Percentiles rank a stretch among this genome's conserved stretches.
Conservation (phyloP, 2,797 vertebrate species). For the Melanogrammus aeglefinus region DNA sequence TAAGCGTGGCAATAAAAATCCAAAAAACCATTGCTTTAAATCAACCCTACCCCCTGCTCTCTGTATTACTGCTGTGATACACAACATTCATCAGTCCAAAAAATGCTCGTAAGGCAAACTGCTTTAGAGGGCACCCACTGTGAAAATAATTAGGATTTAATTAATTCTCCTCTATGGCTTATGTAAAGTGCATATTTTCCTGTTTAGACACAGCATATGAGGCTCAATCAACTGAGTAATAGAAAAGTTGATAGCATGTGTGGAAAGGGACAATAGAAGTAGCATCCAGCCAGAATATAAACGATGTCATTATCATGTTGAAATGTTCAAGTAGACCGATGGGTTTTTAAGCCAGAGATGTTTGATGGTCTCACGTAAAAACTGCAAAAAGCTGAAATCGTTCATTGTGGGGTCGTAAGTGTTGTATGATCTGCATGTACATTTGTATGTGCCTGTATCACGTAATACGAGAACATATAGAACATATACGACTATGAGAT, state of each 20-base stretch:
- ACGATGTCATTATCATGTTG: slow-evolving; percentile 54
- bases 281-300: slow-evolving; percentile 59
- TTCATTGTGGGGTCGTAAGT: background rate
- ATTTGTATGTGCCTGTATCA: background rate
- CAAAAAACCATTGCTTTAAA: background rate
- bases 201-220: slow-evolving; percentile 70
- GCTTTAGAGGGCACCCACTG: slow-evolving; percentile 61
- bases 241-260: slow-evolving; percentile 66
- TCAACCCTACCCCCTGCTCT: background rate
- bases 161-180: slow-evolving; percentile 67
- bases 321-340: slow-evolving; percentile 19
- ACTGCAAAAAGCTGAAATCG: slow-evolving; percentile 1
- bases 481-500: background rate
- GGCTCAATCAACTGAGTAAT: slow-evolving; percentile 74
- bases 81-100: slow-evolving; percentile 37
- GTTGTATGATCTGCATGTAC: background rate
- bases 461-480: background rate
- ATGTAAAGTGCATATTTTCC: slow-evolving; percentile 71
- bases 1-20: background rate
- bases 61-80: slow-evolving; percentile 13
- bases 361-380: slow-evolving; percentile 28
- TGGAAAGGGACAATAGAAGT: slow-evolving; percentile 56
- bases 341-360: slow-evolving; percentile 33
- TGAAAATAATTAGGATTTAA: slow-evolving; percentile 71
- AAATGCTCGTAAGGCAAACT: slow-evolving; percentile 54